Evolutionary conservation across 2,888 invertebrate genomes (phyloP).

Genomic region (Emmelina monodactyla): DNA sequence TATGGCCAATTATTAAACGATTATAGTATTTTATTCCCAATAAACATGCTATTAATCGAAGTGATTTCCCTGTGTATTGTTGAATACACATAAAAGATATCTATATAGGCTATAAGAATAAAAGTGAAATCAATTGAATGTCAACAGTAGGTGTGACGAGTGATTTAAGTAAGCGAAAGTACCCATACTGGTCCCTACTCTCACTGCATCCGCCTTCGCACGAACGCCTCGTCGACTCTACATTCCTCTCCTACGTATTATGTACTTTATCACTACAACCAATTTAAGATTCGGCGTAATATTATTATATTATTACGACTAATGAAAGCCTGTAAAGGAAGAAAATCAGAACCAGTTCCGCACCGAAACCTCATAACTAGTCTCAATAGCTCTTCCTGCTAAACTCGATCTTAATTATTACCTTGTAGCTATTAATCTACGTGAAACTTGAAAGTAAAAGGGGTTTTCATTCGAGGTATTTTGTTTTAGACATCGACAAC

Average conservation of each 20-base stretch:
- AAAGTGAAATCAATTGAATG: conserved; percentile 52
- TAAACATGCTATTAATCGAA: too few relatives aligned
- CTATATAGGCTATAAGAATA: too few relatives aligned
- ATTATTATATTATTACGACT: too few relatives aligned
- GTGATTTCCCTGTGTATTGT: too few relatives aligned
- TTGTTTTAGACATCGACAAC: conserved; percentile 81
- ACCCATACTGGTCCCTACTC: conserved; percentile 49
- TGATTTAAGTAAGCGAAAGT: conserved; percentile 54
- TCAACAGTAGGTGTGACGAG: conserved; percentile 27
- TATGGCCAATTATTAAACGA: too few relatives aligned
- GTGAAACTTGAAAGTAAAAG: background rate
- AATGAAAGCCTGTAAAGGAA: too few relatives aligned
- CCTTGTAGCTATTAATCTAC: too few relatives aligned
- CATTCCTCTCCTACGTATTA: background rate
- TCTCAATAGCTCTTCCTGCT: background rate
- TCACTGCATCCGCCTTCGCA: conserved; percentile 20
- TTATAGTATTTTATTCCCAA: too few relatives aligned
- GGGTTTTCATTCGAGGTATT: conserved; percentile 1
- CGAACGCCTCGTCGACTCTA: background rate
- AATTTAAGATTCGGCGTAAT: background rate
- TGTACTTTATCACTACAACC: background rate
- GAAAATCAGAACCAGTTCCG: background rate
- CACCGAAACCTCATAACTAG: background rate
- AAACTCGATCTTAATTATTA: too few relatives aligned
- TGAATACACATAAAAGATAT: too few relatives aligned